Conservation (phyloP, 2,888 invertebrate genomes). For the Beris morrisii region DNA sequence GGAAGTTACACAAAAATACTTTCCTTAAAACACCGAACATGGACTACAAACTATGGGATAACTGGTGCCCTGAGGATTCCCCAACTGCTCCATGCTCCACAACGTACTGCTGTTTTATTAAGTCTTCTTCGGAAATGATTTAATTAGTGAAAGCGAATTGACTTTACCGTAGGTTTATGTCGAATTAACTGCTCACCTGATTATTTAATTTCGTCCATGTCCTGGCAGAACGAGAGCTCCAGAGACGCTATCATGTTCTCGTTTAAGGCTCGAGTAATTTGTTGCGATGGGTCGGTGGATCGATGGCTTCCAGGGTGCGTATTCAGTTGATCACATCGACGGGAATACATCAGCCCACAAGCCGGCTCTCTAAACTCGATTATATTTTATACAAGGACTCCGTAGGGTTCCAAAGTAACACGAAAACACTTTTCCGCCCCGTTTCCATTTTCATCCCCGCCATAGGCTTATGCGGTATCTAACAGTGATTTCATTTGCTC, state of each 20-base stretch:
- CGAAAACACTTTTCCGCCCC: too few species aligned
- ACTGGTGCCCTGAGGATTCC: too few species aligned
- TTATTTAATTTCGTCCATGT: constrained; percentile 22
- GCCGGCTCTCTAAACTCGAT: too few species aligned
- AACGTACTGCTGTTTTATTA: constrained; percentile 24
- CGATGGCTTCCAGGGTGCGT: not conserved
- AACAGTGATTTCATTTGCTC: too few species aligned
- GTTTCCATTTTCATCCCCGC: too few species aligned
- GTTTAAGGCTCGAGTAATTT: not conserved
- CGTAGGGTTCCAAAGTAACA: too few species aligned
- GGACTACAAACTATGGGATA: not conserved
- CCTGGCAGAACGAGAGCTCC: not conserved
- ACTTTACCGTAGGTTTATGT: constrained; percentile 24
- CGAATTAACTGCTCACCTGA: constrained; percentile 32
- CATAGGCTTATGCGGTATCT: too few species aligned
- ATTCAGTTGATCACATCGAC: not conserved
- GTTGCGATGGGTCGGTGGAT: not conserved
- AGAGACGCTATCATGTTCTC: not conserved
- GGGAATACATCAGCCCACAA: not conserved
- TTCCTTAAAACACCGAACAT: not conserved
- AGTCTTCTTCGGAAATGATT: constrained; percentile 25
- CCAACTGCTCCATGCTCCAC: not conserved
- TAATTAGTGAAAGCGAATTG: constrained; percentile 23
- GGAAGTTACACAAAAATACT: not conserved
- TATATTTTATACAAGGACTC: too few species aligned